Conservation (phyloP, 2,888 invertebrate genomes). For the Tanytarsus gracilentus region DNA sequence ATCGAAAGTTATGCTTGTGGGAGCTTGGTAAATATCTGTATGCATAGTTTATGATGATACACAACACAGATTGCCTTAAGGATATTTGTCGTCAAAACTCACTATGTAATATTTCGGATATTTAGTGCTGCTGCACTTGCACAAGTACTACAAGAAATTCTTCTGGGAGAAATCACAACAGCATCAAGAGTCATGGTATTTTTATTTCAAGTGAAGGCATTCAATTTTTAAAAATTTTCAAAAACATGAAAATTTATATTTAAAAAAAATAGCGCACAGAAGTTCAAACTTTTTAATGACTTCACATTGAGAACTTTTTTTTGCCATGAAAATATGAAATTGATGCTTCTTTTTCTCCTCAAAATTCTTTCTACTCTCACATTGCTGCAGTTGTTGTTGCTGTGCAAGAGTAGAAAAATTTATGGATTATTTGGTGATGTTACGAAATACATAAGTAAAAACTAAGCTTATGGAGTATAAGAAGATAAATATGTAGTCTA, state of each 20-base stretch:
- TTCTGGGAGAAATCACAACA: too few species aligned
- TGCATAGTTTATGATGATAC: conserved; percentile 10
- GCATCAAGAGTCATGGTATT: too few species aligned
- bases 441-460: too few species aligned
- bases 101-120: not conserved
- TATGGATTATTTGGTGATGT: not conserved
- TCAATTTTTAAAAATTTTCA: too few species aligned
- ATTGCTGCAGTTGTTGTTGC: too few species aligned
- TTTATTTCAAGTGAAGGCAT: too few species aligned
- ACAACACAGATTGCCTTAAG: conserved; percentile 11
- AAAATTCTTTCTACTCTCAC: too few species aligned
- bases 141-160: too few species aligned
- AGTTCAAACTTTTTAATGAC: too few species aligned
- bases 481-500: conserved; percentile 20
- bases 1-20: conserved; percentile 13
- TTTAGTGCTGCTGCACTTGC: not conserved
- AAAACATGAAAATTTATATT: too few species aligned
- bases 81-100: conserved; percentile 6
- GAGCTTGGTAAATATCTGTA: conserved; percentile 4
- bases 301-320: not conserved
- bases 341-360: conserved; percentile 7
- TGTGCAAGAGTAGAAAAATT: not conserved
- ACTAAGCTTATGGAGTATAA: not conserved
- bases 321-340: conserved; percentile 16
- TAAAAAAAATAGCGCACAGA: too few species aligned